These are phyloP conservation scores for Polietes domitor DNA, from an alignment of 2,888 invertebrate species.

Conservation along the genomic window DNA sequence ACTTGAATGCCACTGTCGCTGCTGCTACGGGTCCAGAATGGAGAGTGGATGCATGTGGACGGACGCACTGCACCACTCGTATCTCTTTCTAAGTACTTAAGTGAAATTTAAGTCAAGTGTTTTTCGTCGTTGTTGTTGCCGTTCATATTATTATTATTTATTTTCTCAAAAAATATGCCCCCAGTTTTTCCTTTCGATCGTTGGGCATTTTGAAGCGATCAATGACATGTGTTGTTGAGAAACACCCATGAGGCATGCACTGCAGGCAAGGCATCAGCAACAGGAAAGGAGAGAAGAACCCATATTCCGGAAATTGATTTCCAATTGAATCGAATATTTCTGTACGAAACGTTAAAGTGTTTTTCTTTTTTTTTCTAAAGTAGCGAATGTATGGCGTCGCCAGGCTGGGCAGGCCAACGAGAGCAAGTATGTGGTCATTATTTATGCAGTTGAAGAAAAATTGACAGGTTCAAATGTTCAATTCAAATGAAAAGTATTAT, in stretches of 20 bases:
- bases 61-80: not conserved
- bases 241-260: not conserved
- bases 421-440: not conserved
- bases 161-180: conserved; percentile 30
- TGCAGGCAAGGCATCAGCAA: not conserved
- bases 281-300: not conserved
- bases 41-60: not conserved
- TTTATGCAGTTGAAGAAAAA: conserved; percentile 14
- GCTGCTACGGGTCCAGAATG: not conserved
- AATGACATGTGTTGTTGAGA: conserved; percentile 29
- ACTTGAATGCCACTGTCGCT: not conserved
- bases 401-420: not conserved
- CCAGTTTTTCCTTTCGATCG: conserved; percentile 32
- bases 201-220: conserved; percentile 45
- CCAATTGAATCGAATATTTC: conserved; percentile 46
- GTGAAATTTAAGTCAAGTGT: conserved; percentile 61
- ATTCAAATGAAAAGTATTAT: conserved; percentile 7
- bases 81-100: conserved; percentile 50
- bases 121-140: conserved; percentile 22
- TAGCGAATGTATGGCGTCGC: not conserved
- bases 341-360: conserved; percentile 38
- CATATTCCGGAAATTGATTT: conserved; percentile 64
- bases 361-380: no score
- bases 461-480: conserved; percentile 48
- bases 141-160: not conserved